Conservation (phyloP, 2,113 vertebrate genomes). For the Scopus umbretta region DNA sequence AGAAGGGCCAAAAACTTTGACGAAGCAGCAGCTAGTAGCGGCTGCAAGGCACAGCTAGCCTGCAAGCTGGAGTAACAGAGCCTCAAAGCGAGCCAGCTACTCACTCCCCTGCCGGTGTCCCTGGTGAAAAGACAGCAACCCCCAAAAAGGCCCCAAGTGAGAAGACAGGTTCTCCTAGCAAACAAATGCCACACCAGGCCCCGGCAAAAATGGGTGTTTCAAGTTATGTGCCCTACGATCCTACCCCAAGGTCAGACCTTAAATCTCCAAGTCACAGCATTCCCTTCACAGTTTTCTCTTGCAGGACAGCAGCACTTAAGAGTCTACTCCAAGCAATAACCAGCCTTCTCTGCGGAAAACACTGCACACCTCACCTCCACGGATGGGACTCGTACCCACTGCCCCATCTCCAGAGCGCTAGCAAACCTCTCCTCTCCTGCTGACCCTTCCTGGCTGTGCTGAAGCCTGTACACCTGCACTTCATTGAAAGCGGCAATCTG, state of each 20-base stretch:
- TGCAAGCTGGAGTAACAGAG: not conserved
- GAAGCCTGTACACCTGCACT: not conserved
- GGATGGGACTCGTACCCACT: accelerated
- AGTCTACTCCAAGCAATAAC: not conserved
- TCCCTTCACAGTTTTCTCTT: not conserved
- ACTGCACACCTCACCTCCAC: accelerated
- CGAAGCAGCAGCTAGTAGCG: not conserved
- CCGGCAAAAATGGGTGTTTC: not conserved
- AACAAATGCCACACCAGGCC: not conserved
- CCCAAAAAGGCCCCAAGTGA: not conserved
- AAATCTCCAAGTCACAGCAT: not conserved
- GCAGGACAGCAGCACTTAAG: not conserved
- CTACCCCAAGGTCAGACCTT: not conserved
- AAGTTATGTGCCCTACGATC: not conserved
- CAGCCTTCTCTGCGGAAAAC: not conserved
- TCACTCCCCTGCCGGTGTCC: not conserved
- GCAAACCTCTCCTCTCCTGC: not conserved
- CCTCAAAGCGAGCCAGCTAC: not conserved
- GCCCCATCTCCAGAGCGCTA: not conserved
- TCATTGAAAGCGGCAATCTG: not conserved
- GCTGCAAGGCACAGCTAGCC: not conserved
- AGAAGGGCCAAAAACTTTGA: not conserved
- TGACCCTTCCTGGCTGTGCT: not conserved
- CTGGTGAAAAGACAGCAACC: not conserved
- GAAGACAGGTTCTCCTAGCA: not conserved